These are phyloP conservation scores for Drosophila buzzatii DNA, from an alignment of 2,888 invertebrate genomes.

Conservation along the genomic window DNA sequence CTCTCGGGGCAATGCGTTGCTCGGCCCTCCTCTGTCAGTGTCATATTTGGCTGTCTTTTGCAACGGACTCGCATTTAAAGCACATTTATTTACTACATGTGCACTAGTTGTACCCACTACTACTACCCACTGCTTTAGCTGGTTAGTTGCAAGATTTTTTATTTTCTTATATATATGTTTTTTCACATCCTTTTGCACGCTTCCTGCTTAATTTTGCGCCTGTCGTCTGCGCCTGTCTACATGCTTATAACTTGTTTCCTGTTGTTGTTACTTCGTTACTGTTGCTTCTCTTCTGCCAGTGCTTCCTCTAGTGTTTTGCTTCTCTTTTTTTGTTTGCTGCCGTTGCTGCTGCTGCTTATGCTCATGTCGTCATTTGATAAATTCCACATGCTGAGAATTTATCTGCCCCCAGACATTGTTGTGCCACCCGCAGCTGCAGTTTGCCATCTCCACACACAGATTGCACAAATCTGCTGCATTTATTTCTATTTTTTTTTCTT, in stretches of 20 bases:
- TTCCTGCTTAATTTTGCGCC: constrained; percentile 76
- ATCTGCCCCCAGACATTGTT: constrained; percentile 57
- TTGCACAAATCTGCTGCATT: constrained; percentile 62
- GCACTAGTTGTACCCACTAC: constrained; percentile 7
- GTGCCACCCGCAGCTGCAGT: constrained; percentile 12
- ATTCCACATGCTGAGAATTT: constrained; percentile 75
- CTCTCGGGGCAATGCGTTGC: not conserved
- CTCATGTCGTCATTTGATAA: constrained; percentile 71
- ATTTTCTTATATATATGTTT: constrained; percentile 8
- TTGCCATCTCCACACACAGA: constrained; percentile 29
- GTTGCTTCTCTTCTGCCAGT: constrained; percentile 6
- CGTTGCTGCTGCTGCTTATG: constrained; percentile 27
- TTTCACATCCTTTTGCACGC: constrained; percentile 30
- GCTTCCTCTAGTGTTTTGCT: constrained; percentile 3
- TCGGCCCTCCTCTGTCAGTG: constrained; percentile 66
- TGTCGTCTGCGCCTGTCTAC: constrained; percentile 78
- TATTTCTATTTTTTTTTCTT: not conserved
- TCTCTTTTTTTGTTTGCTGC: constrained; percentile 1
- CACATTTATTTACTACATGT: constrained; percentile 50
- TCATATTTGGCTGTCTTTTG: constrained; percentile 60
- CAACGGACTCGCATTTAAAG: constrained; percentile 47
- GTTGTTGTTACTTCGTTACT: constrained; percentile 36
- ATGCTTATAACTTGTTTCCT: constrained; percentile 80
- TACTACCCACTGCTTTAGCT: not conserved
- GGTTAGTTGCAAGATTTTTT: constrained; percentile 12